These are phyloP conservation scores for Macrosteles quadrilineatus DNA, from an alignment of 1,140 invertebrate species.

Conservation along the genomic window DNA sequence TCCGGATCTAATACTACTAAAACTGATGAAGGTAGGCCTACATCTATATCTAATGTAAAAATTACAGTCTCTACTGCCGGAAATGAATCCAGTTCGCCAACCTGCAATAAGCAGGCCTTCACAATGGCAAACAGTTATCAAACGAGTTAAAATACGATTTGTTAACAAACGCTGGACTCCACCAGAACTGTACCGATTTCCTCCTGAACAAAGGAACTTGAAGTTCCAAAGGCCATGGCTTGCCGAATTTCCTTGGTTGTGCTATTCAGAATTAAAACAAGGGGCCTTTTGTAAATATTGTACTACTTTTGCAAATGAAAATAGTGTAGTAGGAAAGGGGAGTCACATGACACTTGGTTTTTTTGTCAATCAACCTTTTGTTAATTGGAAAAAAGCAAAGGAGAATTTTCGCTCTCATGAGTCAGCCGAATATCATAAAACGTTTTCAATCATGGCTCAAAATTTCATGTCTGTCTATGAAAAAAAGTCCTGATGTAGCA, in stretches of 20 bases:
- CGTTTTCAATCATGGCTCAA: background rate
- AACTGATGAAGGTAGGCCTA: too few species aligned
- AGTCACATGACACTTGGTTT: slow-evolving; percentile 5
- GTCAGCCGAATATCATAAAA: slow-evolving; percentile 11
- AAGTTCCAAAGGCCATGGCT: background rate
- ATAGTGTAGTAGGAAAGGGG: background rate
- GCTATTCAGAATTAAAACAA: background rate
- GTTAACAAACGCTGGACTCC: background rate
- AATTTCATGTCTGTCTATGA: slow-evolving; percentile 4
- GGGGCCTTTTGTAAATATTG: too few species aligned
- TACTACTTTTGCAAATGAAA: background rate
- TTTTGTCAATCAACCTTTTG: background rate
- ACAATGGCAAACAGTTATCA: too few species aligned
- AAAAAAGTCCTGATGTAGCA: slow-evolving; percentile 9
- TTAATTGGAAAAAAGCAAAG: slow-evolving; percentile 10
- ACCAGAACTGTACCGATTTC: slow-evolving; percentile 7
- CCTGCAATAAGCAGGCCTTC: too few species aligned
- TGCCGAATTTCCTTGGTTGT: background rate
- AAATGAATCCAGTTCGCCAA: too few species aligned
- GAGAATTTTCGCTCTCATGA: slow-evolving; percentile 13
- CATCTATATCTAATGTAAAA: too few species aligned
- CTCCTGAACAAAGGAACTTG: slow-evolving; percentile 7
- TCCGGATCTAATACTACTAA: too few species aligned
- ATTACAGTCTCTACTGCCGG: too few species aligned
- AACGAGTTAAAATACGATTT: too few species aligned